phyloP scores from a whole-genome alignment of 2,888 invertebrate genomes.

The Sepioteuthis lessoniana region DNA sequence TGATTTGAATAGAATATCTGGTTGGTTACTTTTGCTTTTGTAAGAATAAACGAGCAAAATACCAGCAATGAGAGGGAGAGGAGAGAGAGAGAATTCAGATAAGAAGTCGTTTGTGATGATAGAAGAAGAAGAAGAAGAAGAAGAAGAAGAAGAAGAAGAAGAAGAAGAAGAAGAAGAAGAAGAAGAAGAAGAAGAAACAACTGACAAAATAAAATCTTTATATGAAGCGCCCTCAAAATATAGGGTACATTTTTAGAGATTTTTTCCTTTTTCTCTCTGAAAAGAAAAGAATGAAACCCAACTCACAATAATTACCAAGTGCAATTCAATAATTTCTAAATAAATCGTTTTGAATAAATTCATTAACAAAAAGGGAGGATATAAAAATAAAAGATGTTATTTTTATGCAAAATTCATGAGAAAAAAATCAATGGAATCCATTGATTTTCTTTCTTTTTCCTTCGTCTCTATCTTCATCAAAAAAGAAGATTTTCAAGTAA shows the following conservation, averaged over 20 bases:
- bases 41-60: too few relatives aligned
- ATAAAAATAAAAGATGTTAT: neutral
- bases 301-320: neutral
- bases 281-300: neutral
- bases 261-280: neutral
- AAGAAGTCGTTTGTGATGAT: too few relatives aligned
- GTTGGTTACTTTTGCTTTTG: too few relatives aligned
- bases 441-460: neutral
- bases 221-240: neutral
- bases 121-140: too few relatives aligned
- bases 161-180: too few relatives aligned
- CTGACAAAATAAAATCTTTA: too few relatives aligned
- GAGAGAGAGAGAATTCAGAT: too few relatives aligned
- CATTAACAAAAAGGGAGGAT: neutral
- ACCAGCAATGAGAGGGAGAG: too few relatives aligned
- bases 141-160: too few relatives aligned
- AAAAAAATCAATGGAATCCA: neutral
- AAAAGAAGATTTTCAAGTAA: neutral
- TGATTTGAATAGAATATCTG: too few relatives aligned
- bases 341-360: neutral
- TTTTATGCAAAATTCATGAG: neutral
- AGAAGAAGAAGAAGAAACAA: too few relatives aligned
- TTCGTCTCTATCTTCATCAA: neutral
- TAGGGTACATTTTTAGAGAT: neutral
- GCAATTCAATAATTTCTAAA: slow-evolving; percentile 18